Percentiles rank a stretch among this genome's conserved stretches.
phyloP scores from a whole-genome alignment of 1,140 invertebrate species.

The Cydia strobilella region DNA sequence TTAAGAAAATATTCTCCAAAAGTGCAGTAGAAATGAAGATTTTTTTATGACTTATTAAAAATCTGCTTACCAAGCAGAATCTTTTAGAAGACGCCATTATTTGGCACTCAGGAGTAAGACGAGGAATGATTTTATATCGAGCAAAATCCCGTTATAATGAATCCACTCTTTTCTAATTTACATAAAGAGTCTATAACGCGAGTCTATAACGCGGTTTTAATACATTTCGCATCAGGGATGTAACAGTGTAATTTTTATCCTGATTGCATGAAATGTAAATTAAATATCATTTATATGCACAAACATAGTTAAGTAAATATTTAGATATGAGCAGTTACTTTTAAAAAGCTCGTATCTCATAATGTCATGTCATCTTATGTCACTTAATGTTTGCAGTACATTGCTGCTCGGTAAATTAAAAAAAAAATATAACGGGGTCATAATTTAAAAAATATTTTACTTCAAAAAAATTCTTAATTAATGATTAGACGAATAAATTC shows the following conservation, averaged over 20 bases:
- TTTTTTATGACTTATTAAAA: background rate
- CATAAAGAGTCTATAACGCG: slow-evolving; percentile 66
- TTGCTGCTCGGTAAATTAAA: too few species aligned
- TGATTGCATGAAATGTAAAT: too few species aligned
- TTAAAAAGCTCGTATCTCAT: too few species aligned
- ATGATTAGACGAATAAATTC: too few species aligned
- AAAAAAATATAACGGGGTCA: too few species aligned
- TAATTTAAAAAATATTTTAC: too few species aligned
- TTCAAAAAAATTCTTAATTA: too few species aligned
- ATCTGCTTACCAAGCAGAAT: background rate
- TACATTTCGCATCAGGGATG: slow-evolving; percentile 43
- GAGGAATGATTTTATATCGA: slow-evolving; percentile 53
- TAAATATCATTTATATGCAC: too few species aligned
- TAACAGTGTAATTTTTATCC: background rate
- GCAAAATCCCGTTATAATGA: slow-evolving; percentile 61
- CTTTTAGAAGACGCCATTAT: slow-evolving; percentile 11
- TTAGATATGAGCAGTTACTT: too few species aligned
- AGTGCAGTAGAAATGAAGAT: background rate
- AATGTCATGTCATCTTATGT: too few species aligned
- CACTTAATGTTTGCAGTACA: too few species aligned
- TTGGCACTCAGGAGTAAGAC: slow-evolving; percentile 26
- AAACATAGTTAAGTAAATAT: too few species aligned
- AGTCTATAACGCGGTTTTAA: slow-evolving; percentile 66
- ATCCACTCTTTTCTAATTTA: slow-evolving; percentile 60
- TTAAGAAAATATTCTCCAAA: background rate